These are phyloP conservation scores for Cyanoramphus novaezelandiae DNA, from an alignment of 2,113 vertebrate species.

Conservation along the genomic window DNA sequence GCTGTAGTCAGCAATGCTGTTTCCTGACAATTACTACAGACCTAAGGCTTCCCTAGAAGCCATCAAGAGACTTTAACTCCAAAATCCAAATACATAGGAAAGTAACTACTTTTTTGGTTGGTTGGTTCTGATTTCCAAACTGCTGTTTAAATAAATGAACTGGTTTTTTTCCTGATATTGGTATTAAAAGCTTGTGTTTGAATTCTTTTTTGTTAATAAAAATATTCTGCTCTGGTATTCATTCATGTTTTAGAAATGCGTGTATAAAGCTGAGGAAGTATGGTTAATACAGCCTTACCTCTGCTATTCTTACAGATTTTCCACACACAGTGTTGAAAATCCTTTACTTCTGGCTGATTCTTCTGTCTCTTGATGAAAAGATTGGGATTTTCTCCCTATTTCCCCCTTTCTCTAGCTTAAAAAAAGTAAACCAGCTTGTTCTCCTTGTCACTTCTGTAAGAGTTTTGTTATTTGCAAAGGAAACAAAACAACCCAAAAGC, in stretches of 20 bases:
- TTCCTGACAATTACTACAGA: constrained; percentile 30
- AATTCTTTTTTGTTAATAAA: not conserved
- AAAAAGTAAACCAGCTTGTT: not conserved
- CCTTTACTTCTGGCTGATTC: not conserved
- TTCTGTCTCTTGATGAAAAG: not conserved
- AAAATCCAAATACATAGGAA: not conserved
- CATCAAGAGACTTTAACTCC: not conserved
- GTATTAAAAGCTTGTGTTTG: constrained; percentile 21
- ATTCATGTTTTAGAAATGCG: constrained; percentile 1
- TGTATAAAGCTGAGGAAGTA: constrained; percentile 7
- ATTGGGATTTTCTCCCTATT: not conserved
- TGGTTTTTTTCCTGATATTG: constrained; percentile 3
- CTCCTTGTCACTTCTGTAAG: not conserved
- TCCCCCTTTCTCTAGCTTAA: not conserved
- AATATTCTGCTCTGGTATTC: constrained; percentile 4
- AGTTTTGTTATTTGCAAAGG: not conserved
- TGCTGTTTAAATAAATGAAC: constrained; percentile 45
- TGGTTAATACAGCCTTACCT: not conserved
- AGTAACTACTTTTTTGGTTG: not conserved
- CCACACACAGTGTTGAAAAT: not conserved
- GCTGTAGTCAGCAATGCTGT: constrained; percentile 48
- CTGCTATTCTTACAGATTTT: not conserved
- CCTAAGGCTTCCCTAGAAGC: not conserved
- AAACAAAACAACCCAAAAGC: not conserved
- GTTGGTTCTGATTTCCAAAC: constrained; percentile 17